Evolutionary conservation across 1,140 invertebrate species (phyloP), one percentile per base, ranked within the genome.

Genomic region (Metopolophium dirhodum): DNA sequence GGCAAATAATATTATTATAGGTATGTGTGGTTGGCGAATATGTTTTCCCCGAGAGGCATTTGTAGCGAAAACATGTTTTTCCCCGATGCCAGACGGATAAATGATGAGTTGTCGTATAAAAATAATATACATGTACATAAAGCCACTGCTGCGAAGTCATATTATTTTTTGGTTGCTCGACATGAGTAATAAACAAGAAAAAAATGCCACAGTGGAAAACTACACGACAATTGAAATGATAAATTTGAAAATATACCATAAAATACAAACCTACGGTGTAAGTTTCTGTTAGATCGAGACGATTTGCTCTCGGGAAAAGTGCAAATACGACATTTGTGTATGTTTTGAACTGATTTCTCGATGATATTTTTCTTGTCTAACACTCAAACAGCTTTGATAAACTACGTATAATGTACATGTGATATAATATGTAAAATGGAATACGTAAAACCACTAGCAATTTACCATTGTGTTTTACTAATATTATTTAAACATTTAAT

Each of bases 61-160:
- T 41, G 86, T 85, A 45, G 18, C 30, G 30, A 47, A 86, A 86
- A 86, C 30, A 86, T 68, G 35, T 90, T 41, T 61, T 37, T 41
- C 22, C 8, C 37, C 35, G n/a, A 35, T 22, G 54, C 20, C 41
- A n/a, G 57, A 20, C 57, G 61, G 26, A 91, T 82, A 83, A 82
- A 91, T 91, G 90, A 91, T 91, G 90, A 91, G 45, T 68, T 91
- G 90, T 49, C 45, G 90, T 49, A 35, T 45, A 35, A 30, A 82
- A 35, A 35, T 51, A 89, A 86, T 47, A 37, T 30, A 30, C 45
- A 86, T 86, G 23, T 86, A 49, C 35, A 88, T 22, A 49, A 41
- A 91, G 26, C 90, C 54, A 68, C 41, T 51, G 2, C 89, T 18
- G 7, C 90, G 30, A 77, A 77, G 61, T n/a, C 57, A 47, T 14